These are phyloP conservation scores for Xenopus laevis DNA, from an alignment of 2,113 vertebrate genomes.

Conservation along the genomic window DNA sequence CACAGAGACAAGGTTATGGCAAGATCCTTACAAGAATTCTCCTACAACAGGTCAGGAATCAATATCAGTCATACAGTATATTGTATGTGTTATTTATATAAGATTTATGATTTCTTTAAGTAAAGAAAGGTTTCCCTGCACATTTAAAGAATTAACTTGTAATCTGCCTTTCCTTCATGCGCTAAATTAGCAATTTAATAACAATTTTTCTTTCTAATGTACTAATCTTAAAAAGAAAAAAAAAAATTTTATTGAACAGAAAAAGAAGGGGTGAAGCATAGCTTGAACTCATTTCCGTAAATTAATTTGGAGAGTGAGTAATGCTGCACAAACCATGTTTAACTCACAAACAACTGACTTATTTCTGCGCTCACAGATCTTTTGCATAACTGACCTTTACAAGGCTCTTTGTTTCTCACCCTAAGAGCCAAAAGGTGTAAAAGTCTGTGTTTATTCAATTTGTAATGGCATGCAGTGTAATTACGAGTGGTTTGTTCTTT, in stretches of 20 bases:
- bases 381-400: slow-evolving; percentile 69
- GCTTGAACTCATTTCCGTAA: slow-evolving; percentile 26
- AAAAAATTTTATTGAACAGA: slow-evolving; percentile 8
- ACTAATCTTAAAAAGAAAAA: slow-evolving; percentile 14
- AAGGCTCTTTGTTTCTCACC: slow-evolving; percentile 68
- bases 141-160: slow-evolving; percentile 25
- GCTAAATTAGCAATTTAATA: slow-evolving; percentile 43
- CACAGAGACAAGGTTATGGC: too few relatives aligned
- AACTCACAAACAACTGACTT: slow-evolving; percentile 55
- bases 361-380: slow-evolving; percentile 62
- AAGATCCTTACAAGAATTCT: too few relatives aligned
- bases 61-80: too few relatives aligned
- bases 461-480: slow-evolving; percentile 73
- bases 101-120: too few relatives aligned
- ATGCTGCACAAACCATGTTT: slow-evolving; percentile 47
- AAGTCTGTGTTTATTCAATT: slow-evolving; percentile 71
- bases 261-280: slow-evolving; percentile 24
- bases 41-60: too few relatives aligned
- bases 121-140: not conserved
- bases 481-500: slow-evolving; percentile 76
- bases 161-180: slow-evolving; percentile 20
- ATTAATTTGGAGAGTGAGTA: slow-evolving; percentile 48
- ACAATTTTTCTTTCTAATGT: slow-evolving; percentile 43
- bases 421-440: slow-evolving; percentile 68
- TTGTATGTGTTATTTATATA: too few relatives aligned